These are phyloP conservation scores for Heliconius erato DNA, from an alignment of 2,888 invertebrate species.

Conservation along the genomic window DNA sequence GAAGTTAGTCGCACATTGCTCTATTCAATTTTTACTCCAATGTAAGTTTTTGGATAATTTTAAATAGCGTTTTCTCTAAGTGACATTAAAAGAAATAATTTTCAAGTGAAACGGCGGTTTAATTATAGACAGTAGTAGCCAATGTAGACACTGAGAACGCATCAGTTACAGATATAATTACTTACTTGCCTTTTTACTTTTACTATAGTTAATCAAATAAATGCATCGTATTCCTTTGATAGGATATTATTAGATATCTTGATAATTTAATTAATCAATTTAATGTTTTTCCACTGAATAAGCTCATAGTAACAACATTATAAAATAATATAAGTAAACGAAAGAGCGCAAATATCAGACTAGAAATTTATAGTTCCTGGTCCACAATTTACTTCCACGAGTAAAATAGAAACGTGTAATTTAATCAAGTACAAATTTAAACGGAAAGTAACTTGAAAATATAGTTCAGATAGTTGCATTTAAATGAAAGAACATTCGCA, in stretches of 20 bases:
- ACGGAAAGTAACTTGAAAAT: slow-evolving; percentile 48
- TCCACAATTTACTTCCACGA: slow-evolving; percentile 5
- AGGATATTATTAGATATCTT: background rate
- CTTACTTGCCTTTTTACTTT: too few relatives aligned
- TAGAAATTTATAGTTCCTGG: slow-evolving; percentile 7
- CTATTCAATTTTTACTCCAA: too few relatives aligned
- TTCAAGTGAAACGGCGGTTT: too few relatives aligned
- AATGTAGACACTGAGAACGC: too few relatives aligned
- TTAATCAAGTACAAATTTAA: slow-evolving; percentile 49
- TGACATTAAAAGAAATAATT: too few relatives aligned
- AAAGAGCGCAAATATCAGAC: background rate
- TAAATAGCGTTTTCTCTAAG: too few relatives aligned
- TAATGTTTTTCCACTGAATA: background rate
- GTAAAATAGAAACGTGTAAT: slow-evolving; percentile 35
- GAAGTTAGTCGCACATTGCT: too few relatives aligned
- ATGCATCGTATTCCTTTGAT: background rate
- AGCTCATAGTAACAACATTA: background rate
- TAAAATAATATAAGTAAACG: background rate
- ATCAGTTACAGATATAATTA: too few relatives aligned
- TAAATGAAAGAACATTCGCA: slow-evolving; percentile 52
- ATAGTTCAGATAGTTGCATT: slow-evolving; percentile 50
- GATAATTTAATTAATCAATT: background rate
- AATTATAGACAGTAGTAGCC: too few relatives aligned
- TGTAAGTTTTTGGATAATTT: too few relatives aligned
- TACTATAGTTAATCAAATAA: too few relatives aligned